These are phyloP conservation scores for Heliconius congener DNA, from an alignment of 1,140 invertebrate species.

Conservation along the genomic window DNA sequence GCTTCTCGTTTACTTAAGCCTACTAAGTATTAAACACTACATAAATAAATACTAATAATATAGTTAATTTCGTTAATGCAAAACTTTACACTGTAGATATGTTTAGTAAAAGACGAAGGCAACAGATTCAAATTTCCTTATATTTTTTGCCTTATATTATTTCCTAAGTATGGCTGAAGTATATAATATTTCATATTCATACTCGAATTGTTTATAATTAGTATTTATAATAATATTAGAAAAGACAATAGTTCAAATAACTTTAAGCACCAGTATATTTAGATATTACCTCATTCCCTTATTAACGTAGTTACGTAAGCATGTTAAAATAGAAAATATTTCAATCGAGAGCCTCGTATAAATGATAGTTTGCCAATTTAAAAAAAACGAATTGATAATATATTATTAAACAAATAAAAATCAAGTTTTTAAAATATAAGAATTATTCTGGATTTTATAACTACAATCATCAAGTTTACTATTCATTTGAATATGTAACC, in stretches of 20 bases:
- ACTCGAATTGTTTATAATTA: background rate
- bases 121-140: background rate
- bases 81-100: background rate
- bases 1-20: background rate
- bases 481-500: too few relatives aligned
- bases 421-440: too few relatives aligned
- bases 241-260: background rate
- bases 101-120: background rate
- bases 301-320: background rate
- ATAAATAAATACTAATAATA: background rate
- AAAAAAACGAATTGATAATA: too few relatives aligned
- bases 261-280: background rate
- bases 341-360: background rate
- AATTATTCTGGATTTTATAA: too few relatives aligned
- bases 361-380: background rate
- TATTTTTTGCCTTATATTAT: background rate
- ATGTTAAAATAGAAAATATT: background rate
- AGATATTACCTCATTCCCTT: constrained; percentile 4
- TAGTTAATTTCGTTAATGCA: background rate
- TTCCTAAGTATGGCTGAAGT: background rate
- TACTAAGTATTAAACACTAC: background rate
- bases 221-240: background rate
- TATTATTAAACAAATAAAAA: too few relatives aligned
- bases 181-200: too few relatives aligned
- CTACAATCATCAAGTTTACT: too few relatives aligned